phyloP scores from a whole-genome alignment of 2,888 invertebrate species.

The Noctua fimbriata region DNA sequence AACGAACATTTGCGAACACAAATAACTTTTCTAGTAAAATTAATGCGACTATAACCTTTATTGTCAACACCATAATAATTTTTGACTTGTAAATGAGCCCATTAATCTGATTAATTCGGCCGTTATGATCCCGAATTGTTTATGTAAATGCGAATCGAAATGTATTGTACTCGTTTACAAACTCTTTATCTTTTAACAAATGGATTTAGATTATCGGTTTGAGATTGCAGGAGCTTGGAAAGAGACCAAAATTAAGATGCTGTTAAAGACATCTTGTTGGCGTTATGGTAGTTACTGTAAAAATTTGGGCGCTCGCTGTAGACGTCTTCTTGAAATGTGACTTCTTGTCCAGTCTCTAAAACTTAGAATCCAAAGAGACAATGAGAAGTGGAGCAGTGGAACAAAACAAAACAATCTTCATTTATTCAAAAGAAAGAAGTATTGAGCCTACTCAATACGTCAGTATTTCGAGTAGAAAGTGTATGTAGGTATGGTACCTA shows the following conservation, averaged over 20 bases:
- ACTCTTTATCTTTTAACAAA: conserved; percentile 50
- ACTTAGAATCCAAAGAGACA: background rate
- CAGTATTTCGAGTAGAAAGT: no score
- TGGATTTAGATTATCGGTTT: conserved; percentile 45
- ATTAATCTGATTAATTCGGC: conserved; percentile 65
- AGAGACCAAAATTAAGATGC: conserved; percentile 5
- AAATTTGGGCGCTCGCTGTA: background rate
- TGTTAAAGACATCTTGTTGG: background rate
- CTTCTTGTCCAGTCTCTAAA: background rate
- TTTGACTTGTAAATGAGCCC: conserved; percentile 68
- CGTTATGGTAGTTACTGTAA: background rate
- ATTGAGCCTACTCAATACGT: no score
- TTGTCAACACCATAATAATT: conserved; percentile 67
- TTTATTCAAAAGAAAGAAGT: no score
- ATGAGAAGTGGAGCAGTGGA: no score
- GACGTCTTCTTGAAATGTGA: background rate
- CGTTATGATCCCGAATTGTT: conserved; percentile 65
- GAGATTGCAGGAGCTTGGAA: conserved; percentile 21
- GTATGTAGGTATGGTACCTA: no score
- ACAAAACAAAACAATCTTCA: background rate
- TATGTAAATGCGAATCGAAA: conserved; percentile 64
- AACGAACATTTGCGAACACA: conserved; percentile 53
- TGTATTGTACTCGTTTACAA: conserved; percentile 58
- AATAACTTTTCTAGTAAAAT: conserved; percentile 65
- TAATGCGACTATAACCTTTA: conserved; percentile 66